Base-by-base conservation (phyloP, 2,113 vertebrate species). In the Platanista minor region DNA sequence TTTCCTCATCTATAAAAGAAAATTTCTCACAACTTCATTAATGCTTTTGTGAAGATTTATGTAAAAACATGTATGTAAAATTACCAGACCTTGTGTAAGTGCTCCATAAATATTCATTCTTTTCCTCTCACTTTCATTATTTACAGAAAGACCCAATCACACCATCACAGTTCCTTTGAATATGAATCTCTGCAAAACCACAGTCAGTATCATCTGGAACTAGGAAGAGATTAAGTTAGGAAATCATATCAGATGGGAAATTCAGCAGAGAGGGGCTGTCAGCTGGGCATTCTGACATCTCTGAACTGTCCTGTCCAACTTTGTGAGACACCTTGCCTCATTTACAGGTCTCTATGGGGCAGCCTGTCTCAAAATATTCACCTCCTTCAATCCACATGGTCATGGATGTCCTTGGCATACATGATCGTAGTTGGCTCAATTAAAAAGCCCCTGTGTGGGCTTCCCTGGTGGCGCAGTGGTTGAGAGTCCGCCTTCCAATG, bases 101-200 rank as follows among this genome's bases (percentile, higher is more conserved):
- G 9, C 27, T 95, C 41, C 72, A 83, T 39, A 96, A 92, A 92
- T 89, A 93, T 54, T 90, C 39, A 77, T 49, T 92, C 7, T 80
- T 96, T 81, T 59, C 23, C 14, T 66, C 15, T 46, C 36, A 33
- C 8, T 41, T 83, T 62, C 46, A 29, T 82, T 92, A 74, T 46
- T 90, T 78, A 66, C 91, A 90, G 49, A 89, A 66, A 95, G 12
- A 4, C 3, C n/a, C 11, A 49, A 1, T 54, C 49, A 96, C 3
- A 62, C 20, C 43, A 11, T 59, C 31, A 78, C 8, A 87, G 54
- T 84, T 31, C 12, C 33, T 41, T 61, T 90, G 17, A 91, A 59
- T 41, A 77, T 6, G 8, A 91, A 49, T 90, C 41, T 89, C 43
- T 78, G n/a, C 61, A n/a, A 72, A 83, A 66, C 6, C 18, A 75